Evolutionary conservation across 2,888 invertebrate genomes (phyloP).

Genomic region (Apodemia zela): DNA sequence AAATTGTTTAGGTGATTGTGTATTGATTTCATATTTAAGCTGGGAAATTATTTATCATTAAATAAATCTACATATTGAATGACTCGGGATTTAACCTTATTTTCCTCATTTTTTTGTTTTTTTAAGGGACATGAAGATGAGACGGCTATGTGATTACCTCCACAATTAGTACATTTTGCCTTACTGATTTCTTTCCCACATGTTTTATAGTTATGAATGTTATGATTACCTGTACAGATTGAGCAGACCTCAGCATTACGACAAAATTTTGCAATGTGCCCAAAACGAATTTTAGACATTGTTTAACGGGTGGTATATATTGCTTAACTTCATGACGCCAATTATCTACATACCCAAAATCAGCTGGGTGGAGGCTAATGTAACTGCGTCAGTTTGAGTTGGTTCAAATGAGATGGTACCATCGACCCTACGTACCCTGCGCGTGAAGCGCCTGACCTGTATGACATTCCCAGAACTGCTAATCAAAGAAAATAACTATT

Average conservation of each 20-base stretch:
- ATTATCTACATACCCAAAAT: constrained; percentile 20
- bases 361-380: constrained; percentile 18
- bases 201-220: constrained; percentile 20
- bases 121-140: constrained; percentile 1
- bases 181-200: constrained; percentile 13
- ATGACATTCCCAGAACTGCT: background rate
- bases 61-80: background rate
- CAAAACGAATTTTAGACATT: constrained; percentile 26
- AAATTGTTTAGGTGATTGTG: constrained; percentile 9
- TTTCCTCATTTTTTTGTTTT: constrained; percentile 15
- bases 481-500: background rate
- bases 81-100: constrained; percentile 3
- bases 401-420: constrained; percentile 7
- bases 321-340: constrained; percentile 16
- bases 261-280: constrained; percentile 20
- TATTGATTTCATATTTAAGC: background rate
- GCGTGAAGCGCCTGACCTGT: background rate
- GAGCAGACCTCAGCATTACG: constrained; percentile 20
- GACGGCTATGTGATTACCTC: constrained; percentile 18
- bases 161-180: constrained; percentile 22
- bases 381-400: constrained; percentile 18
- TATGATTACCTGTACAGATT: constrained; percentile 21
- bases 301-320: constrained; percentile 24
- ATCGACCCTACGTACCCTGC: background rate
- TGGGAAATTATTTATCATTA: constrained; percentile 7